These are phyloP conservation scores for Mesembrinibis cayennensis DNA, from an alignment of 2,113 vertebrate genomes.

Conservation along the genomic window DNA sequence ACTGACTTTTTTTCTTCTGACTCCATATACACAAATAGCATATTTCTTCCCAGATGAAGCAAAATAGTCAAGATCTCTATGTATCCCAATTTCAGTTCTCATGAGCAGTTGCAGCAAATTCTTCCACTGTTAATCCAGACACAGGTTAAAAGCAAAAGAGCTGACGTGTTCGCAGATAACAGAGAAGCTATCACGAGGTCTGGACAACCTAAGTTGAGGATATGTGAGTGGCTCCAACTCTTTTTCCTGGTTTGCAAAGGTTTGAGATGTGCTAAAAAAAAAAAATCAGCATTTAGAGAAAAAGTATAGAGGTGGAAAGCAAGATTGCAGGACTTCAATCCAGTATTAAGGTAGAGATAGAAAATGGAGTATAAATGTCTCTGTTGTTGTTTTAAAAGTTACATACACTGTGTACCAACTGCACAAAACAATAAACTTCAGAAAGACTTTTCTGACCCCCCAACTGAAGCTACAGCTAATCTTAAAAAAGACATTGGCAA, in stretches of 20 bases:
- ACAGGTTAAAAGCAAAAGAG: neutral
- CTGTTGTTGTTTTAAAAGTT: neutral
- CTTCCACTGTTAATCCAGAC: neutral
- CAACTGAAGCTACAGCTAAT: neutral
- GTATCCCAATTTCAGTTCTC: neutral
- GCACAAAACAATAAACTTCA: neutral
- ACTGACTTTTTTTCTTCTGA: neutral
- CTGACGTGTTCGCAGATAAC: neutral
- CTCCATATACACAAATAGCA: neutral
- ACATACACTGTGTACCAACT: neutral
- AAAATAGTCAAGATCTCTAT: neutral
- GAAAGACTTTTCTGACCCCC: neutral
- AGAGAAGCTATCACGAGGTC: neutral
- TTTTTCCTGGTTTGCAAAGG: neutral
- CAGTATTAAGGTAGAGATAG: neutral
- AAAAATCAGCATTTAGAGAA: neutral
- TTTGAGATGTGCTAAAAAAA: neutral
- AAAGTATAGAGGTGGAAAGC: neutral
- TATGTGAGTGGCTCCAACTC: neutral
- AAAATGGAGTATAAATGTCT: neutral
- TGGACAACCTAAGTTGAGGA: neutral
- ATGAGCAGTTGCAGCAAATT: neutral
- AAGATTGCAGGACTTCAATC: neutral
- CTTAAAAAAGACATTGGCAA: neutral
- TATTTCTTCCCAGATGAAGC: neutral